These are phyloP conservation scores for Vandiemenella viatica DNA, from an alignment of 2,888 invertebrate genomes.

Conservation along the genomic window DNA sequence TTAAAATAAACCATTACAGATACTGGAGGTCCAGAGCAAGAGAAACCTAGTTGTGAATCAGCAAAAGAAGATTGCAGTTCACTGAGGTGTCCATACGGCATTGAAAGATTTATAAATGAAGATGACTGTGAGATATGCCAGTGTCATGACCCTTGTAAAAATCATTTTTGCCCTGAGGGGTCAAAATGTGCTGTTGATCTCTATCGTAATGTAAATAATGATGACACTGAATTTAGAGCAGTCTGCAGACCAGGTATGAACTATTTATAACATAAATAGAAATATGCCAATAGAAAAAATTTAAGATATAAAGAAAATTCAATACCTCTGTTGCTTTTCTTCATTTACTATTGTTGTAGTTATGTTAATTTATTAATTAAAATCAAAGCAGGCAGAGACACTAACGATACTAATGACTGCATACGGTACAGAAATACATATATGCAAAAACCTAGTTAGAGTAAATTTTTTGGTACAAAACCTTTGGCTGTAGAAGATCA, in stretches of 20 bases:
- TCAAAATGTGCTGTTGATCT: conserved; percentile 54
- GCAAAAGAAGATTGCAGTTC: conserved; percentile 44
- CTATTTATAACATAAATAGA: too few species aligned
- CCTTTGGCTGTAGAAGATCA: too few species aligned
- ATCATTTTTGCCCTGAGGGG: conserved; percentile 41
- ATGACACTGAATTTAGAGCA: conserved; percentile 34
- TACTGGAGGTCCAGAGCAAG: not conserved
- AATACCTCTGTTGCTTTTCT: too few species aligned
- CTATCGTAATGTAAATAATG: conserved; percentile 26
- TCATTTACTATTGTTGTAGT: too few species aligned
- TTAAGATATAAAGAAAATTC: too few species aligned
- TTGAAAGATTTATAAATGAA: conserved; percentile 42
- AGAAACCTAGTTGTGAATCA: conserved; percentile 32
- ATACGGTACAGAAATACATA: too few species aligned
- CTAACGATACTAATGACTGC: too few species aligned
- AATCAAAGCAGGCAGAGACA: too few species aligned
- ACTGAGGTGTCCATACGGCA: conserved; percentile 56
- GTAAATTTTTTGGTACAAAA: too few species aligned
- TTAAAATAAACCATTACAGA: not conserved
- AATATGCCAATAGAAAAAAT: too few species aligned
- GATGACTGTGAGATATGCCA: conserved; percentile 55
- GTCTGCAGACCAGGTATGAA: conserved; percentile 51
- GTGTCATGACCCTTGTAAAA: conserved; percentile 57
- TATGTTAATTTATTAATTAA: too few species aligned
- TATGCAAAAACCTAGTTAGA: too few species aligned